Base-by-base conservation (phyloP, 2,797 vertebrate species). In the Paedocypris micromegethes region DNA sequence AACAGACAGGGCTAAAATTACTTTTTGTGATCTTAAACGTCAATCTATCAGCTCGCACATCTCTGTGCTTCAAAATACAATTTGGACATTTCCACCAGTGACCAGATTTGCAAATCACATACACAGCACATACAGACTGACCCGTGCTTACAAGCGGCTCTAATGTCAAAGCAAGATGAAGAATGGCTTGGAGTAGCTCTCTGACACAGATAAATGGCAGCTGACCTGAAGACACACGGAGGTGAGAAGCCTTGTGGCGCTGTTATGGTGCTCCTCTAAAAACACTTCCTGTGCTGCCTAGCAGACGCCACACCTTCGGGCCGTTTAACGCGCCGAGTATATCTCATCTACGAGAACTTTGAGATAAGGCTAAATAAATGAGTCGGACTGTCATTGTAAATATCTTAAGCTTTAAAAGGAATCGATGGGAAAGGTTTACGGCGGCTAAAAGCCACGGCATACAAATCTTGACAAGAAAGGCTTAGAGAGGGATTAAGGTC, bases 211-310 rank as follows among this genome's bases (percentile, higher is more conserved):
- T 72, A 79, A 83, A 85, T 80, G 76, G 78, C 73, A 76, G 0
- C 0, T 71, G 77, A 83, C 81, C 80, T 70, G 73, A 68, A 75
- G 66, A 48, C 66, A 79, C 72, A 8, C 51, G 58, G 68, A 79
- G 80, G 65, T 78, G 79, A 84, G 77, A 76, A 80, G 80, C 80
- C 81, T 80, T 64, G 75, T 81, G 79, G 84, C 79, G 58, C 68
- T 70, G 51, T 77, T 73, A 78, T 80, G 83, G 72, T 83, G 69
- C 70, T 76, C 66, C 57, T 81, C 54, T 72, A 37, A 74, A 73
- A 79, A 83, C 77, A 77, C 73, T 82, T 87, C 79, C 83, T 80
- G 80, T 73, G 60, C 65, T 44, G 66, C 55, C 57, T 58, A 45
- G 73, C 43, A 70, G 9, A 62, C 49, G 67, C 44, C 53, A 64